Evolutionary conservation across 2,888 invertebrate species (phyloP).

Genomic region (Eupithecia insigniata): DNA sequence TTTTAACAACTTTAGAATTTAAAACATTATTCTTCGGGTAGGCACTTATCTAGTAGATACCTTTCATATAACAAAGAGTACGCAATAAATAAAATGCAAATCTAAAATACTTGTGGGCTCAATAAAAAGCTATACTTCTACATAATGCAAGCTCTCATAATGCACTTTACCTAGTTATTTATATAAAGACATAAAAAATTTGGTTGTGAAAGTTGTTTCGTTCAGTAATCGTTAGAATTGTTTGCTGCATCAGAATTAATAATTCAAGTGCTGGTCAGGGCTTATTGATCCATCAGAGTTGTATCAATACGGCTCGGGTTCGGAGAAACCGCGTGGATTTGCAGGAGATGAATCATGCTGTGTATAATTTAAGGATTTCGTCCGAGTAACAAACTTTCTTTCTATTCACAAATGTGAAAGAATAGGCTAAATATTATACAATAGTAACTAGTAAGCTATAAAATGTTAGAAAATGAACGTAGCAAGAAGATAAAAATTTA

Average conservation of each 20-base stretch:
- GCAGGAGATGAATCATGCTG: neutral
- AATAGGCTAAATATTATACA: neutral
- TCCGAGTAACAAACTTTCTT: neutral
- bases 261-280: slow-evolving; percentile 22
- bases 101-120: no score
- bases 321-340: neutral
- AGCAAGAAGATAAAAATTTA: no score
- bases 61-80: neutral
- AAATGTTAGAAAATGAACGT: neutral
- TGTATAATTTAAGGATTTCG: neutral
- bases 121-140: no score
- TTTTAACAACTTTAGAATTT: neutral
- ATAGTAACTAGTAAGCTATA: no score
- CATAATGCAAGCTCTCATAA: no score
- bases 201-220: neutral
- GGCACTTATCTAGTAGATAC: neutral
- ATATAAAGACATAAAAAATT: no score
- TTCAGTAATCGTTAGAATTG: neutral
- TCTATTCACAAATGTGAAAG: no score
- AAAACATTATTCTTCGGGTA: neutral
- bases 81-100: no score
- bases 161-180: no score
- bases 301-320: neutral
- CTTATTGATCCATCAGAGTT: slow-evolving; percentile 24
- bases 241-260: slow-evolving; percentile 25